Evolutionary conservation across 1,140 invertebrate genomes (phyloP), one percentile per base, ranked within the genome.

Genomic region (Panulirus ornatus): DNA sequence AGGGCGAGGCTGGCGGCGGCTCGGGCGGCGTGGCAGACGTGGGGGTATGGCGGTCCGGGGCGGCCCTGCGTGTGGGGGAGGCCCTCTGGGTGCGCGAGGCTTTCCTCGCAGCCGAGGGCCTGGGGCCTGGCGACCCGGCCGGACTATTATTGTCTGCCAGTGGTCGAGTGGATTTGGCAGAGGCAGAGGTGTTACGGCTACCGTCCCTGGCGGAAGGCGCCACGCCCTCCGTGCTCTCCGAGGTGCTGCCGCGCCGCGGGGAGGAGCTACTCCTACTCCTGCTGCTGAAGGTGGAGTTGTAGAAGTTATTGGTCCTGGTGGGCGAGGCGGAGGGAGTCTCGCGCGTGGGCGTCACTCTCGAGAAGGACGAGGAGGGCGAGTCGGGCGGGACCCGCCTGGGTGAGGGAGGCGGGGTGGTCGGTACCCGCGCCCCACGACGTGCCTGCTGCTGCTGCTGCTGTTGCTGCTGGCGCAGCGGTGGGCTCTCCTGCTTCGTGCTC

Each of bases 1-100:
- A 85, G 11, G 91, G 91, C 51, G 91, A 91, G 54, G 91, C 88
- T 34, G 75, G 66, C 1, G 88, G 78, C 70, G 84, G 79, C 40
- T 36, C 38, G 51, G 34, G 22, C 11, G 42, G 76, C 34, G 40
- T n/a, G 58, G 51, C 54, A 34, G 30, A 63, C 16, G 71, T 2
- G 8, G 42, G 78, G n/a, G 42, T 38, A 16, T 1, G 36, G 63
- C 40, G 82, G 19, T 27, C 63, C 38, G 73, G n/a, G 44, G 76
- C 44, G 22, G 66, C 66, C 27, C 36, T 34, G 22, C 76, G 76
- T 19, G 42, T 19, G 42, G 76, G 76, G 5, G 71, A 75, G 36
- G 36, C 36, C n/a, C 40, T n/a, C 1, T 36, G 27, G 3, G 27
- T 2, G n/a, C n/a, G 71, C 8, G 71, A 27, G 27, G 71, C 5